phyloP scores from a whole-genome alignment of 2,888 invertebrate species.

The Limnephilus lunatus region DNA sequence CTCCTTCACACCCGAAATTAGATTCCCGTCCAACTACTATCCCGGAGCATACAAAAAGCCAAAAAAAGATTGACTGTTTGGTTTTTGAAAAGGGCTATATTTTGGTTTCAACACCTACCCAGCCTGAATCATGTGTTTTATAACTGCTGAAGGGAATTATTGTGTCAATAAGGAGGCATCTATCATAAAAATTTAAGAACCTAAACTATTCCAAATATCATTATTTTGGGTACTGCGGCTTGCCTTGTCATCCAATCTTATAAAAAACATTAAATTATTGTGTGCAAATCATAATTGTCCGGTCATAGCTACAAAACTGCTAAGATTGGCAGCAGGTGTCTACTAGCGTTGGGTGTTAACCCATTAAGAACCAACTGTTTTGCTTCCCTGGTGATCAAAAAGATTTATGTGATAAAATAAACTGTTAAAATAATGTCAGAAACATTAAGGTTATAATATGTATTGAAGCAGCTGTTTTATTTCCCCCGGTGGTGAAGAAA shows the following conservation, averaged over 20 bases:
- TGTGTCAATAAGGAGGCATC: background rate
- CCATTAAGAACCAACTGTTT: no score
- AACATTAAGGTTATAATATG: no score
- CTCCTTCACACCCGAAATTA: constrained; percentile 29
- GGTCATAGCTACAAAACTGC: background rate
- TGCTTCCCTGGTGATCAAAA: no score
- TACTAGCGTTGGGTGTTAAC: background rate
- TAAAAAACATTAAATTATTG: background rate
- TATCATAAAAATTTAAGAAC: background rate
- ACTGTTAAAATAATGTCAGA: no score
- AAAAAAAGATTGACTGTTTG: background rate
- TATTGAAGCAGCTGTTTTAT: no score
- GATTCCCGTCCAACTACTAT: background rate
- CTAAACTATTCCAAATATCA: background rate
- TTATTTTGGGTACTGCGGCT: background rate
- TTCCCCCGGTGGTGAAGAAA: no score
- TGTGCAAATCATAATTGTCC: no score
- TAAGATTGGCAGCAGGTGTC: background rate
- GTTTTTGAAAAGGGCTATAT: background rate
- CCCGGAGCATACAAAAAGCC: background rate
- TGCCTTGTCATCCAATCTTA: background rate
- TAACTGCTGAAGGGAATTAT: background rate
- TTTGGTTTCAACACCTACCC: background rate
- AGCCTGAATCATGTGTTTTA: background rate
- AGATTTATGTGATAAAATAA: no score